These are phyloP conservation scores for Lysiphlebus fabarum DNA, from an alignment of 1,140 invertebrate species.

Conservation along the genomic window DNA sequence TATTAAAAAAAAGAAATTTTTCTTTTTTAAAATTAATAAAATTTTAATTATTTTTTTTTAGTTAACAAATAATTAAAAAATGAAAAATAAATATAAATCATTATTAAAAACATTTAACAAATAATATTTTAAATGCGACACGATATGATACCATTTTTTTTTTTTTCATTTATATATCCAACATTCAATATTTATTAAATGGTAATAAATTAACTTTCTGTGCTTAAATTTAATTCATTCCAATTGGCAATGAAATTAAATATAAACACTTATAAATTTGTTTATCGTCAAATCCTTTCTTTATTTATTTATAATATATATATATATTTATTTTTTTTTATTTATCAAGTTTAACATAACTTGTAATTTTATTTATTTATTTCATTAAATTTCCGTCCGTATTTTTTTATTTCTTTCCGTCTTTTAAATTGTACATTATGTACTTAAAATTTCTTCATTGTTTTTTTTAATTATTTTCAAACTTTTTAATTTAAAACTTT, in stretches of 20 bases:
- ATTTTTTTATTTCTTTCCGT: conserved; percentile 15
- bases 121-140: conserved; percentile 21
- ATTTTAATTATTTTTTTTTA: conserved; percentile 28
- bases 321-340: conserved; percentile 28
- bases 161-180: conserved; percentile 36
- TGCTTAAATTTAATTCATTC: conserved; percentile 36
- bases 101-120: no score
- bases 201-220: conserved; percentile 39
- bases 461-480: neutral
- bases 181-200: conserved; percentile 43
- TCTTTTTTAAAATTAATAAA: conserved; percentile 13
- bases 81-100: no score
- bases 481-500: no score
- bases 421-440: conserved; percentile 15
- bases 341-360: conserved; percentile 32
- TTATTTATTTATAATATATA: conserved; percentile 30
- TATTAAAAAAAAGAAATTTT: conserved; percentile 20
- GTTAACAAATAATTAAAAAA: conserved; percentile 4
- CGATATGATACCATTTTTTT: conserved; percentile 25
- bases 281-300: conserved; percentile 40
- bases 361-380: conserved; percentile 21
- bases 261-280: conserved; percentile 37
- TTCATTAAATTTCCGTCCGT: conserved; percentile 3
- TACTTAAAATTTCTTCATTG: conserved; percentile 4
- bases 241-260: conserved; percentile 36